These are phyloP conservation scores for Pheosia tremula DNA, from an alignment of 2,888 invertebrate species.

Conservation along the genomic window DNA sequence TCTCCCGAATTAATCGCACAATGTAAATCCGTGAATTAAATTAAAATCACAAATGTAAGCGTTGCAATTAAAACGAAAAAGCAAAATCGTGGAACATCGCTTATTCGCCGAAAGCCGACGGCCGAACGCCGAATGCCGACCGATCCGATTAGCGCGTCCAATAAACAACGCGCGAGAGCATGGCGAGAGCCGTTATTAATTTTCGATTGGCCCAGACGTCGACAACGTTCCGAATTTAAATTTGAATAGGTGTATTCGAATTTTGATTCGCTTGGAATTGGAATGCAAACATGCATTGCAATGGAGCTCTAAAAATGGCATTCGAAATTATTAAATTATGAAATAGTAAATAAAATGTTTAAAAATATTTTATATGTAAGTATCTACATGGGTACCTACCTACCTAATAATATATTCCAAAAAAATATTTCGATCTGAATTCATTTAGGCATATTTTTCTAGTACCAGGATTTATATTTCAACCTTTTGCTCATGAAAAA, in stretches of 20 bases:
- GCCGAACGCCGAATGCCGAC: constrained; percentile 43
- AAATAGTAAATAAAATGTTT: not conserved
- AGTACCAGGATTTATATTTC: too few relatives aligned
- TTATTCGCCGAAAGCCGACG: constrained; percentile 59
- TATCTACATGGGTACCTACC: too few relatives aligned
- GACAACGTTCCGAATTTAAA: constrained; percentile 47
- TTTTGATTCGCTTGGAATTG: constrained; percentile 29
- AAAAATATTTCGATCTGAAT: too few relatives aligned
- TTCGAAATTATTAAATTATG: not conserved
- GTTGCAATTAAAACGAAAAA: constrained; percentile 49
- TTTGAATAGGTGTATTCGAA: constrained; percentile 35
- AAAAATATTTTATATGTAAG: not conserved
- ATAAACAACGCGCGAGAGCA: constrained; percentile 61
- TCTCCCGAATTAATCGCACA: not conserved
- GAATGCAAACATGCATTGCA: constrained; percentile 2
- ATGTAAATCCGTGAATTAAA: constrained; percentile 27
- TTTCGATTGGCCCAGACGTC: constrained; percentile 65
- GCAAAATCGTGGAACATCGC: constrained; percentile 45
- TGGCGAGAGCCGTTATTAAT: constrained; percentile 66
- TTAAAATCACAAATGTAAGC: constrained; percentile 42
- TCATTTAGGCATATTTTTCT: too few relatives aligned
- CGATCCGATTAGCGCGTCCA: constrained; percentile 71
- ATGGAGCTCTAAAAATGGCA: not conserved
- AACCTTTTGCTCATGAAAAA: too few relatives aligned
- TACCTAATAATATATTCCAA: too few relatives aligned